These are phyloP conservation scores for Pristionchus exspectatus DNA, from an alignment of 2,888 invertebrate genomes.

Conservation along the genomic window DNA sequence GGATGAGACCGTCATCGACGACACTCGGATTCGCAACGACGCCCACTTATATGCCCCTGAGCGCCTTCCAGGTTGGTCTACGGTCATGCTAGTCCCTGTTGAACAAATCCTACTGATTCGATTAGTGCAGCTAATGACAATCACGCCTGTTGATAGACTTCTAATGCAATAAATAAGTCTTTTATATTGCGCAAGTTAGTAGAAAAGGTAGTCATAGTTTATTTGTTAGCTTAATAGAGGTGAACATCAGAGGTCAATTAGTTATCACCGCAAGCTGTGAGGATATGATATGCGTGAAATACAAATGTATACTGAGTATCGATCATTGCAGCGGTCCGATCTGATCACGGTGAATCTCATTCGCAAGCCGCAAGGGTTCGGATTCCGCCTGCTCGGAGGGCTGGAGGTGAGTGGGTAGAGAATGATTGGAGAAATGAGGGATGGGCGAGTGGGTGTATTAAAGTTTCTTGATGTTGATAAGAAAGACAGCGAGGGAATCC, in stretches of 20 bases:
- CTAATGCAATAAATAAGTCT: too few species aligned
- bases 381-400: constrained; percentile 97
- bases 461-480: neutral
- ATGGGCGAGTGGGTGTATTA: neutral
- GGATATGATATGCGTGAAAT: too few species aligned
- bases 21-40: constrained; percentile 75
- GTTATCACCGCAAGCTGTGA: too few species aligned
- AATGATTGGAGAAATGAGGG: neutral
- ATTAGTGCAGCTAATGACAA: too few species aligned
- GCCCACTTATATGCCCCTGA: constrained; percentile 78
- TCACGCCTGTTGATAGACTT: too few species aligned
- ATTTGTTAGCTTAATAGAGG: too few species aligned
- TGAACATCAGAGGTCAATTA: too few species aligned
- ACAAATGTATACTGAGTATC: neutral
- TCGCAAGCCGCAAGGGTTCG: constrained; percentile 94
- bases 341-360: constrained; percentile 89
- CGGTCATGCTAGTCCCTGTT: too few species aligned
- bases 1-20: constrained; percentile 72
- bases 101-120: too few species aligned
- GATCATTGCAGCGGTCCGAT: constrained; percentile 79
- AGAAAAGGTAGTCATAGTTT: too few species aligned
- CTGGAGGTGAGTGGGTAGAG: constrained; percentile 88
- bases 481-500: too few species aligned
- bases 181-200: too few species aligned
- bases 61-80: constrained; percentile 63